Evolutionary conservation across 2,113 vertebrate species (phyloP), one percentile per base, ranked within the genome.

Genomic region (Stictonetta naevosa): DNA sequence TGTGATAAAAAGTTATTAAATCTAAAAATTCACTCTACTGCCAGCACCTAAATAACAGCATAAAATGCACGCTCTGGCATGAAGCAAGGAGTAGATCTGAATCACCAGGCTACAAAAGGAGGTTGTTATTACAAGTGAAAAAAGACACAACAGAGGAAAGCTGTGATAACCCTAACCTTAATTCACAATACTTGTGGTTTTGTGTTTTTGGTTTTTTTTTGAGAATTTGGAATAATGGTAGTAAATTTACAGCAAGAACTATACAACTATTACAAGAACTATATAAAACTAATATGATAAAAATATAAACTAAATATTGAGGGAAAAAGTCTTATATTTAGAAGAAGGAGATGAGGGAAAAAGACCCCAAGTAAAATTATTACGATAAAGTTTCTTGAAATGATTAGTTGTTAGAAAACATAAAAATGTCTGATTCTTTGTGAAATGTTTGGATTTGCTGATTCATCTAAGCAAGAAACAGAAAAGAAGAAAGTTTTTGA

Each of bases 171-270:
- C 9, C 3, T 20, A 64, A 29, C 6, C 11, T 58, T 67, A 46
- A 76, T 83, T 80, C 33, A 42, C 0, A 0, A 21, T 42, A 22
- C 17, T 53, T 80, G 33, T 1, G 3, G 7, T 10, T 79, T 78
- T 58, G 23, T 80, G 34, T n/a, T 46, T 7, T 8, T 38, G 7
- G 7, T 46, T 46, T 48, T 46, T 31, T 26, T 74, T 84, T 40
- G 72, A 56, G 31, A 15, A 36, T 25, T 73, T 64, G 23, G 28
- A 53, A 8, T 50, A 56, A 46, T 64, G 38, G 46, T 25, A 42
- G 25, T 56, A 78, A 88, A 74, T 60, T 9, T 44, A 48, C 29
- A 53, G 26, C 26, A 83, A 72, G n/a, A n/a, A n/a, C n/a, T n/a
- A n/a, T n/a, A n/a, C n/a, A n/a, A n/a, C n/a, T n/a, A 33, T 55